phyloP scores from a whole-genome alignment of 1,140 invertebrate species.

The Capitella teleta region DNA sequence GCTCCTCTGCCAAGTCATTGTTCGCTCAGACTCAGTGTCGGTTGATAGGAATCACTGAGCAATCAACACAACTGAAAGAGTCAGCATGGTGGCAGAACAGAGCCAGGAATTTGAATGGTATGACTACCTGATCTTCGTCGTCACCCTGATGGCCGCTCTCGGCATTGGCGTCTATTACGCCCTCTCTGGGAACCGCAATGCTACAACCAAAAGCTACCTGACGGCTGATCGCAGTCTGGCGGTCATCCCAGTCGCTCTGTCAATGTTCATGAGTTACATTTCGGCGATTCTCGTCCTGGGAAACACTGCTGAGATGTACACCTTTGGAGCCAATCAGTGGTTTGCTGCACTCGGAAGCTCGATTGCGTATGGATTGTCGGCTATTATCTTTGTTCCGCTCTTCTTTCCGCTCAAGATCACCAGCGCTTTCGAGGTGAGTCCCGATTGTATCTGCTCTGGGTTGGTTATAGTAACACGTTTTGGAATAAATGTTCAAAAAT shows the following conservation, averaged over 20 bases:
- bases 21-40: no score
- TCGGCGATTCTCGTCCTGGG: background rate
- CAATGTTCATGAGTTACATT: background rate
- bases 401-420: background rate
- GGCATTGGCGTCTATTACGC: background rate
- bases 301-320: constrained; percentile 2
- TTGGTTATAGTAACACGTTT: no score
- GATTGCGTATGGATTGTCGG: background rate
- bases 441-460: no score
- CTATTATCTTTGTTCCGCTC: background rate
- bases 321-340: background rate
- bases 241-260: constrained; percentile 1
- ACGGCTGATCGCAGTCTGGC: background rate
- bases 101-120: constrained; percentile 5
- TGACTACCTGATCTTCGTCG: constrained; percentile 4
- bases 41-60: no score
- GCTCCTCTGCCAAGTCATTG: no score
- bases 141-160: background rate
- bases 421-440: background rate
- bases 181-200: background rate
- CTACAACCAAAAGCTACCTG: background rate
- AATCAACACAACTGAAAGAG: no score
- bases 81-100: no score
- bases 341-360: background rate
- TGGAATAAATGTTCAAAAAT: no score